A percentile compares a stretch with the other conserved stretches of the same genome.
Conservation (phyloP, 2,888 invertebrate species). For the Nemapogon koenigi region DNA sequence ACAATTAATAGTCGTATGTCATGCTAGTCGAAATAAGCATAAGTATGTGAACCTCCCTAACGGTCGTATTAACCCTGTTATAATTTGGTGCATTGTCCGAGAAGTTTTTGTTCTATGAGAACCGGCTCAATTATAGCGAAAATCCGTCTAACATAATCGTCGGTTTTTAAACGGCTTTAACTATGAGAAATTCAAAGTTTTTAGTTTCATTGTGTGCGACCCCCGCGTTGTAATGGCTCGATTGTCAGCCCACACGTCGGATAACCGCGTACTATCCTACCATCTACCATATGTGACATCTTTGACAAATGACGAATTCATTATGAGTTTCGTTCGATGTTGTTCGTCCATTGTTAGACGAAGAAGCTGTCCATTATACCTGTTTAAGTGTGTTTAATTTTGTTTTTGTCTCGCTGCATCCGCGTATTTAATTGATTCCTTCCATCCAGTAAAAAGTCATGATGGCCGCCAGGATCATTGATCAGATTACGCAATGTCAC, state of each 20-base stretch:
- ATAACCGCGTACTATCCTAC: slow-evolving; percentile 16
- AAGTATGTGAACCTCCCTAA: slow-evolving; percentile 56
- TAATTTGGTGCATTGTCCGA: slow-evolving; percentile 61
- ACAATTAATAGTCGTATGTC: slow-evolving; percentile 55
- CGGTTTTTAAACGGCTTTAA: slow-evolving; percentile 55
- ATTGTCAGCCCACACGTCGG: slow-evolving; percentile 23
- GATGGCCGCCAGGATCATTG: slow-evolving; percentile 48
- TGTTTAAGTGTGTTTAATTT: slow-evolving; percentile 20
- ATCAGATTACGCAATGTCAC: slow-evolving; percentile 58
- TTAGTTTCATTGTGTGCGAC: slow-evolving; percentile 52
- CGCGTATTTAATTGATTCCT: slow-evolving; percentile 48
- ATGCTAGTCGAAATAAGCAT: slow-evolving; percentile 48
- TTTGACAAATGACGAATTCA: slow-evolving; percentile 35
- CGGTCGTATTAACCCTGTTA: slow-evolving; percentile 50
- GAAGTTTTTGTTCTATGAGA: slow-evolving; percentile 57
- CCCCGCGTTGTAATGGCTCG: slow-evolving; percentile 31
- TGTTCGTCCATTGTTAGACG: slow-evolving; percentile 22
- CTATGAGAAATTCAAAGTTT: slow-evolving; percentile 53
- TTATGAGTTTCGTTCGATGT: slow-evolving; percentile 19
- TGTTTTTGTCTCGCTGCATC: slow-evolving; percentile 4
- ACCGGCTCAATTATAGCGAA: slow-evolving; percentile 58
- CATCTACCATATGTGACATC: slow-evolving; percentile 16
- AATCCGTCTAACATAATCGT: slow-evolving; percentile 51
- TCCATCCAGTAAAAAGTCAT: slow-evolving; percentile 31
- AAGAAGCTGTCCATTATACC: slow-evolving; percentile 27